These are phyloP conservation scores for Zaprionus lineosus DNA, from an alignment of 2,888 invertebrate species.

Conservation along the genomic window DNA sequence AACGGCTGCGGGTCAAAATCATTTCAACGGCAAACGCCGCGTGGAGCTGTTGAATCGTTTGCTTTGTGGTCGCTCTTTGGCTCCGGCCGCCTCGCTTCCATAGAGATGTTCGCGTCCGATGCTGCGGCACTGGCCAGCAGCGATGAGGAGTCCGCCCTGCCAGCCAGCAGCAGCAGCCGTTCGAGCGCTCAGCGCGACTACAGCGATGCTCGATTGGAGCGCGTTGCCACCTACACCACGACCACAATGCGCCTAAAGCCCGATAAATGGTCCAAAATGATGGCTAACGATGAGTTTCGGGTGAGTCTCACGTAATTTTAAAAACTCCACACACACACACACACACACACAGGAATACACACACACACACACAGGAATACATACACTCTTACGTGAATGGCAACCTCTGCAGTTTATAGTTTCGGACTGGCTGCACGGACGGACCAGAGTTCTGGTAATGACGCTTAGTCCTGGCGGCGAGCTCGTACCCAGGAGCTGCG, in stretches of 20 bases:
- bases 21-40: constrained; percentile 61
- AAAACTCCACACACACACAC: background rate
- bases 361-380: no score
- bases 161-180: constrained; percentile 20
- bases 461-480: constrained; percentile 82
- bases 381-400: background rate
- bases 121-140: constrained; percentile 58
- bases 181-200: constrained; percentile 48
- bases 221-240: constrained; percentile 89
- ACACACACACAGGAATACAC: background rate
- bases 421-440: constrained; percentile 82
- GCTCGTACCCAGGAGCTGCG: constrained; percentile 82
- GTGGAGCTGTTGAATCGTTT: constrained; percentile 59
- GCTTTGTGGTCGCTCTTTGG: constrained; percentile 38
- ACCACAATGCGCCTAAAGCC: constrained; percentile 90
- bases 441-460: constrained; percentile 81
- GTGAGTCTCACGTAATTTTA: constrained; percentile 83
- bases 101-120: constrained; percentile 44
- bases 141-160: constrained; percentile 59
- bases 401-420: constrained; percentile 79
- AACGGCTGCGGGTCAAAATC: constrained; percentile 55
- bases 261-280: constrained; percentile 95
- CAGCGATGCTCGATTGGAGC: constrained; percentile 89
- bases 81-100: background rate
- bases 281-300: constrained; percentile 86